Evolutionary conservation across 2,888 invertebrate species (phyloP).

Genomic region (Cephus nigrinus): DNA sequence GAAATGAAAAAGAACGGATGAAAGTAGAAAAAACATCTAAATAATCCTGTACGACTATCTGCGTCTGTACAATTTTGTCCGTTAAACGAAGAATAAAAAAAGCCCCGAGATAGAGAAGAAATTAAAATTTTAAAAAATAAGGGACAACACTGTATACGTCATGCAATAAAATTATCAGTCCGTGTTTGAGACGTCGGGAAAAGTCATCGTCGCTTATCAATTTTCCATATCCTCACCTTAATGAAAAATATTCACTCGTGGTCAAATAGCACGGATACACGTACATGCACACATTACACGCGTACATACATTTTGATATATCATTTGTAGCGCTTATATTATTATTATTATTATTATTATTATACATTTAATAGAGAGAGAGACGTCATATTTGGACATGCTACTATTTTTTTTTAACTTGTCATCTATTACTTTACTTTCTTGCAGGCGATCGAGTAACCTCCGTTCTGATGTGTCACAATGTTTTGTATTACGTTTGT

Average conservation of each 20-base stretch:
- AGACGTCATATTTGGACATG: background rate
- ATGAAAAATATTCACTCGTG: background rate
- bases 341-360: background rate
- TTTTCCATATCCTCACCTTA: background rate
- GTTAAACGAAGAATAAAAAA: background rate
- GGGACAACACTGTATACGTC: background rate
- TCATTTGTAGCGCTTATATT: background rate
- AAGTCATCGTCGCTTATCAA: background rate
- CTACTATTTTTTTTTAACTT: background rate
- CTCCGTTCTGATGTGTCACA: background rate
- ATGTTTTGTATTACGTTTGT: background rate
- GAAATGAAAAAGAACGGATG: background rate
- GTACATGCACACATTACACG: background rate
- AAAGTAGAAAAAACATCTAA: background rate
- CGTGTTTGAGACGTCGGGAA: background rate
- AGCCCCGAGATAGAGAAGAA: background rate
- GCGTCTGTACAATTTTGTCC: background rate
- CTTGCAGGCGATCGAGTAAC: background rate
- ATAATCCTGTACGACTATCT: background rate
- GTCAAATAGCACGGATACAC: background rate
- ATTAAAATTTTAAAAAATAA: background rate
- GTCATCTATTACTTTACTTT: background rate
- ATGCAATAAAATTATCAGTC: background rate
- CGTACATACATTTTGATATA: background rate
- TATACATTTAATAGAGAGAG: background rate